phyloP scores from a whole-genome alignment of 2,113 vertebrate species.

The Deroptyus accipitrinus region DNA sequence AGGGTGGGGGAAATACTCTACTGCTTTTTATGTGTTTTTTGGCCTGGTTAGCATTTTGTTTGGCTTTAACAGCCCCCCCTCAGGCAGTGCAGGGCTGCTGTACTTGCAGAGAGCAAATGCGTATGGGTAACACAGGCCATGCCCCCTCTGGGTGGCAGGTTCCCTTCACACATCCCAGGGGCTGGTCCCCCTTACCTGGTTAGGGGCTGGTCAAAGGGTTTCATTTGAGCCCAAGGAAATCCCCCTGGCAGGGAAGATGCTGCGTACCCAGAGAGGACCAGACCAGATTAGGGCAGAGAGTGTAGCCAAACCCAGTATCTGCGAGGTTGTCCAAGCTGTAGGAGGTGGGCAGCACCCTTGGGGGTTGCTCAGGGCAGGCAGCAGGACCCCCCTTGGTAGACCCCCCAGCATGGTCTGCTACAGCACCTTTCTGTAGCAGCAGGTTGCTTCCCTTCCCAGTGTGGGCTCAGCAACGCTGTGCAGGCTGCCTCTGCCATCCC shows the following conservation, averaged over 20 bases:
- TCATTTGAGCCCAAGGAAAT: neutral
- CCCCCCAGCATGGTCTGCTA: fast-evolving
- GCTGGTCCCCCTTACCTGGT: neutral
- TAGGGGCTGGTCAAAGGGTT: neutral
- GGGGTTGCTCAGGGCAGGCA: neutral
- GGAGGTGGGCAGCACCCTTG: neutral
- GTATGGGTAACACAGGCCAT: fast-evolving
- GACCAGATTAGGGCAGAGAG: neutral
- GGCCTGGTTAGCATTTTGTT: neutral
- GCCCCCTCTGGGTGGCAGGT: neutral
- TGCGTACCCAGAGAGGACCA: neutral
- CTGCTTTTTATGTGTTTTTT: neutral
- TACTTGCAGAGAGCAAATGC: neutral
- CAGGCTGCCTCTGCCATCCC: neutral
- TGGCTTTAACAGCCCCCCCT: neutral
- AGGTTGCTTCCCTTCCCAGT: neutral
- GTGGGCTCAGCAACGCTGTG: fast-evolving
- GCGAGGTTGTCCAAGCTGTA: neutral
- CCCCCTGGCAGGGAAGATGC: neutral
- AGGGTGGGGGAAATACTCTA: neutral
- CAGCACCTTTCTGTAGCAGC: neutral
- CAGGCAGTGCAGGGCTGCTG: neutral
- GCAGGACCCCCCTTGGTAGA: neutral
- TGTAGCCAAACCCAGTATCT: neutral
- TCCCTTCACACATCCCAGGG: neutral